phyloP scores from a whole-genome alignment of 2,888 invertebrate genomes.

The Aphrophora alni region DNA sequence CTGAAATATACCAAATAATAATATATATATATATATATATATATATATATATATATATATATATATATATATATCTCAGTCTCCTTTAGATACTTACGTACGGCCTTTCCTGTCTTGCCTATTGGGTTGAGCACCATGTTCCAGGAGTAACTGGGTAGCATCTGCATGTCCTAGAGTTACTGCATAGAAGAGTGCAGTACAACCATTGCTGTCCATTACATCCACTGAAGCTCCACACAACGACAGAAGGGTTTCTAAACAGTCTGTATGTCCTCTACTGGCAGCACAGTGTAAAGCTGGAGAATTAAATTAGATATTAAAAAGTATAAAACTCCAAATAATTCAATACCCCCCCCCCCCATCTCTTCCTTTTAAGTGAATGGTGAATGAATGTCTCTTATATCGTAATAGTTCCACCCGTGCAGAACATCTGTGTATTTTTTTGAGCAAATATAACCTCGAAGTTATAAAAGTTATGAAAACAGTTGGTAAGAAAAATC shows the following conservation, averaged over 20 bases:
- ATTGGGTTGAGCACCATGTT: conserved; percentile 89
- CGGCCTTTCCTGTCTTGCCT: conserved; percentile 91
- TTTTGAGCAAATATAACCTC: no score
- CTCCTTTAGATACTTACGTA: conserved; percentile 64
- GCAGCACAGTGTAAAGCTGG: conserved; percentile 94
- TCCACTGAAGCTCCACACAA: conserved; percentile 90
- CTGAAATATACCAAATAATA: no score
- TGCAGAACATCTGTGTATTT: no score
- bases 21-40: no score
- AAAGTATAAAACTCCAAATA: neutral
- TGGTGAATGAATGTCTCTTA: no score
- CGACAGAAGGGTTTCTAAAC: conserved; percentile 85
- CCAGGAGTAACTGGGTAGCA: conserved; percentile 87
- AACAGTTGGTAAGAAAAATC: no score
- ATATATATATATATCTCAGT: neutral
- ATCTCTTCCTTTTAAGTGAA: no score
- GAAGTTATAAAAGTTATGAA: no score
- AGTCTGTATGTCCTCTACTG: conserved; percentile 92
- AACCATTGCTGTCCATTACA: conserved; percentile 90
- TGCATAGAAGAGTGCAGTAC: conserved; percentile 95
- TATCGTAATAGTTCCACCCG: no score
- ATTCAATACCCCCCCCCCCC: neutral
- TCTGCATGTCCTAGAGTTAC: conserved; percentile 96
- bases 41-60: no score
- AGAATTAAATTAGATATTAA: conserved; percentile 32